These are phyloP conservation scores for Cotesia vestalis DNA, from an alignment of 1,140 invertebrate genomes.

Conservation along the genomic window DNA sequence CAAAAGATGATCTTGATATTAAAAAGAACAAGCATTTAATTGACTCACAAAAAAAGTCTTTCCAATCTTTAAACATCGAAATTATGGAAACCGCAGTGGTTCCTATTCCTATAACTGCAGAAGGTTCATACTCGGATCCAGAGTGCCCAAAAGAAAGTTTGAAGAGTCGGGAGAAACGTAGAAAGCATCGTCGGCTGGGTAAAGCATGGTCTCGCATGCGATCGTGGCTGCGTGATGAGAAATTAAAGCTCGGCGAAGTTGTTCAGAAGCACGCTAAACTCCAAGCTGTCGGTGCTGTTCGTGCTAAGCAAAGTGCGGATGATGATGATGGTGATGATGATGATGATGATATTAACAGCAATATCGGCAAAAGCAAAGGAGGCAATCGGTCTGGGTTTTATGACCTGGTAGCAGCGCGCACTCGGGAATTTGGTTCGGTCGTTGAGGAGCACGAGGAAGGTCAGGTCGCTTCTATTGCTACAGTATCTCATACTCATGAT, in stretches of 20 bases:
- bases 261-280: too few relatives aligned
- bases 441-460: slow-evolving; percentile 53
- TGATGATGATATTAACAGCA: slow-evolving; percentile 64
- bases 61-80: neutral
- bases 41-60: neutral
- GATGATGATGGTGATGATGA: slow-evolving; percentile 63
- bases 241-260: slow-evolving; percentile 56
- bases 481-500: slow-evolving; percentile 37
- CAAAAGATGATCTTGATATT: slow-evolving; percentile 1
- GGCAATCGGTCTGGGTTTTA: slow-evolving; percentile 50
- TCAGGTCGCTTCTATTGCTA: slow-evolving; percentile 47
- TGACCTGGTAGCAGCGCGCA: slow-evolving; percentile 51
- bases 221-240: slow-evolving; percentile 67
- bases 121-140: slow-evolving; percentile 47
- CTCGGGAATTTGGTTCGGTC: slow-evolving; percentile 45
- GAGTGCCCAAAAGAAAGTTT: slow-evolving; percentile 39
- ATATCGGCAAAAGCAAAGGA: slow-evolving; percentile 42
- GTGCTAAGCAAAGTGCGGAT: slow-evolving; percentile 55
- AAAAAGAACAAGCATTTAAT: too few relatives aligned
- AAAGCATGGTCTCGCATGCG: slow-evolving; percentile 67
- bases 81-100: slow-evolving; percentile 17
- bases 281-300: too few relatives aligned
- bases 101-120: neutral
- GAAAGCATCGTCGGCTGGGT: slow-evolving; percentile 61
- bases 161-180: slow-evolving; percentile 15